phyloP scores from a whole-genome alignment of 2,113 vertebrate species.

The Lasiurus cinereus region DNA sequence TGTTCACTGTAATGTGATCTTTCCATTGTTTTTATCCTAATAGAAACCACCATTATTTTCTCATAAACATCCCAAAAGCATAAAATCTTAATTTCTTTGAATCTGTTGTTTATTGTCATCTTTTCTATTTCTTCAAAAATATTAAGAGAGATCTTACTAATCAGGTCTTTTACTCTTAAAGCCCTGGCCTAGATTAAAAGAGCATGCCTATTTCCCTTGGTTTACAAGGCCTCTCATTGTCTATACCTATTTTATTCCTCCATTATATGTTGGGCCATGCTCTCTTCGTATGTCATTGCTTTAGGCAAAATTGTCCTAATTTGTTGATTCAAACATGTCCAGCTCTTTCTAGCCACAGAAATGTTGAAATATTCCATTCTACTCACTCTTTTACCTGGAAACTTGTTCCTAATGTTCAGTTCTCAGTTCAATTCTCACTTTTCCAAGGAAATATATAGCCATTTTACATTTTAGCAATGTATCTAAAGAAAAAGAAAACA shows the following conservation, averaged over 20 bases:
- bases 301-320: background rate
- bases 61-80: background rate
- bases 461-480: background rate
- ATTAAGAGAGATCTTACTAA: background rate
- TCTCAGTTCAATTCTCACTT: background rate
- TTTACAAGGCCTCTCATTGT: background rate
- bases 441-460: background rate
- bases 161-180: background rate
- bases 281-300: background rate
- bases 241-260: background rate
- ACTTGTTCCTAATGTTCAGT: background rate
- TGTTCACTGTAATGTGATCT: background rate
- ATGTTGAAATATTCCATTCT: background rate
- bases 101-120: background rate
- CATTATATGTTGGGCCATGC: background rate
- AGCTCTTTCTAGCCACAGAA: background rate
- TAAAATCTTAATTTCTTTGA: background rate
- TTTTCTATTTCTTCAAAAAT: background rate
- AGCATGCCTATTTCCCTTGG: background rate
- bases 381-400: background rate
- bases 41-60: background rate
- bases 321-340: background rate
- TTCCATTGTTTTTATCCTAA: background rate
- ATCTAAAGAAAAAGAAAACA: background rate
- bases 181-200: background rate